A percentile compares a stretch with the other conserved stretches of the same genome.
These are phyloP conservation scores for Drosophila seguyi DNA, from an alignment of 1,140 invertebrate species.

Conservation along the genomic window DNA sequence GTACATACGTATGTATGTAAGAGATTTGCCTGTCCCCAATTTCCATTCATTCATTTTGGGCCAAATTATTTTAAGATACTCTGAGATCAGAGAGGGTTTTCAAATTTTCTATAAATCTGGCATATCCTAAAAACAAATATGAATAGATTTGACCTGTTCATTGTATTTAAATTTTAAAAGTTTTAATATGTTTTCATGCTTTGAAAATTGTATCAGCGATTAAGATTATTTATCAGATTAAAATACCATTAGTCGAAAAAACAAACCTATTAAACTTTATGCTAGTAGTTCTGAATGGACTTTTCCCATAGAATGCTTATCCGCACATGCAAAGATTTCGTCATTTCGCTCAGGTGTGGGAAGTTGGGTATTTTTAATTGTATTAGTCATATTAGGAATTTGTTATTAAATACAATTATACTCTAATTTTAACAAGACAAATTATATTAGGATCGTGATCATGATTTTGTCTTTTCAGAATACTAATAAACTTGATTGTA, in stretches of 20 bases:
- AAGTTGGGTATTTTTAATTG: neutral
- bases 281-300: neutral
- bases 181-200: neutral
- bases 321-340: neutral
- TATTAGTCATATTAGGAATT: neutral
- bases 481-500: neutral
- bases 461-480: too few species aligned
- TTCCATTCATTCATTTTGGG: constrained; percentile 45
- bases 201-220: neutral
- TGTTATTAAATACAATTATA: neutral
- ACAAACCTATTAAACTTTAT: neutral
- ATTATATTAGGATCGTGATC: neutral
- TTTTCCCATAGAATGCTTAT: neutral
- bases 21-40: too few species aligned
- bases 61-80: constrained; percentile 32
- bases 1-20: neutral
- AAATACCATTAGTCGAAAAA: neutral
- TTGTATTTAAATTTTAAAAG: neutral
- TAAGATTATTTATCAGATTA: neutral
- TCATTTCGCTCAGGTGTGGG: neutral
- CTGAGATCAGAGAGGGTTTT: neutral
- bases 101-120: neutral
- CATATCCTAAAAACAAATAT: too few species aligned
- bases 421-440: neutral
- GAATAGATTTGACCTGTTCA: neutral